Base-by-base conservation (phyloP, 2,113 vertebrate genomes). In the Dissostichus mawsoni region DNA sequence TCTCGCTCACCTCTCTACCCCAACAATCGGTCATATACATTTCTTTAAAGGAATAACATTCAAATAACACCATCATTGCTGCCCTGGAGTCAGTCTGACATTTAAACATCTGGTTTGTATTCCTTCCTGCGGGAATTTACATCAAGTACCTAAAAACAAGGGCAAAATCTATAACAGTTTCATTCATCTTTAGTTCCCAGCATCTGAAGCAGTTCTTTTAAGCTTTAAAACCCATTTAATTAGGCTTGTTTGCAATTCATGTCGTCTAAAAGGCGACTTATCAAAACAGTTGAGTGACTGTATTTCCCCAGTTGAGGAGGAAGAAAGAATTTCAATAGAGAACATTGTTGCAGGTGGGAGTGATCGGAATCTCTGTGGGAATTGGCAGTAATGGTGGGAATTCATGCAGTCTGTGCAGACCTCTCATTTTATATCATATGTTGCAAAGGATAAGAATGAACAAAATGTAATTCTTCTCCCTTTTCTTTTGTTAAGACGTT, bases 251-350 rank as follows among this genome's bases (percentile, higher is more conserved):
- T 69, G 52, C 29, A 77, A 80, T 58, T 73, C 41, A 71, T 55
- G 58, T 70, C 62, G 29, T 70, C 44, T n/a, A 76, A 75, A 69
- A 47, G 20, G 23, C 0, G 1, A 36, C 64, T 69, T 71, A 80
- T 82, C 73, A 79, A 41, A 80, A 76, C 55, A 69, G 78, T 29
- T 72, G 63, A 69, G 50, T 61, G 58, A 56, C 66, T 68, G 70
- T 17, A 78, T 78, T 84, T 56, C 59, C 70, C 16, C 70, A 56
- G 69, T 62, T 61, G 78, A 75, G 61, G 55, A 17, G 29, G 16
- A 55, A 50, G 56, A 72, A 76, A 61, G 52, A 47, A 36, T 58
- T 73, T 79, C 63, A 79, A 50, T 69, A 68, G 25, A 64, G 56
- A 71, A 62, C 61, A 75, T 13, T 68, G 74, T 71, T 75, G 56